These are phyloP conservation scores for Protobothrops mucrosquamatus DNA, from an alignment of 2,113 vertebrate species.

Conservation along the genomic window DNA sequence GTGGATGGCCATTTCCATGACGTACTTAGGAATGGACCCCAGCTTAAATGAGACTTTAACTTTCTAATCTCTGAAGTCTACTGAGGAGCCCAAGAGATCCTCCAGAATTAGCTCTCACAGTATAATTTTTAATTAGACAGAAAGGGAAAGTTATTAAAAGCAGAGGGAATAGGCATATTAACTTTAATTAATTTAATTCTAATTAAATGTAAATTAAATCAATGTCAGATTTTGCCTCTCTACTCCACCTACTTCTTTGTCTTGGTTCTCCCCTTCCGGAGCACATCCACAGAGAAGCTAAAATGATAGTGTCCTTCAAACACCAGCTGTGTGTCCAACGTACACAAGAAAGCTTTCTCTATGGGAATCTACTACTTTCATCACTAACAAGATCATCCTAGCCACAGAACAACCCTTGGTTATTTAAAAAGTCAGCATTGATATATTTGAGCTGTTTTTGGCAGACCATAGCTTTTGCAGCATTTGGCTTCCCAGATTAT, in stretches of 20 bases:
- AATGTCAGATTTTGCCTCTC: background rate
- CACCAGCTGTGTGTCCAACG: background rate
- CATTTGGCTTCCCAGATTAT: slow-evolving; percentile 60
- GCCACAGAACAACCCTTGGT: slow-evolving; percentile 40
- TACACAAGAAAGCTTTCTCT: background rate
- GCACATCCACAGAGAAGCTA: background rate
- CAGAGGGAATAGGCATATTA: background rate
- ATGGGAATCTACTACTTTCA: slow-evolving; percentile 35
- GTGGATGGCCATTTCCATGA: background rate
- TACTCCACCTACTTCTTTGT: background rate
- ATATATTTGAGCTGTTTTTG: slow-evolving; percentile 43
- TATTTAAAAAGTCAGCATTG: slow-evolving; percentile 54
- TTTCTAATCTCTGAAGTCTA: background rate
- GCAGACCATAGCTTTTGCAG: slow-evolving; percentile 47
- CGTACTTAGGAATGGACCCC: background rate
- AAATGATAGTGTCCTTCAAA: background rate
- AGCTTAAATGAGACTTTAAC: background rate
- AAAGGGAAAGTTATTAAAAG: background rate
- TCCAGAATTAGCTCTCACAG: background rate
- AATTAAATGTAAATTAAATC: background rate
- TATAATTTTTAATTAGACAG: background rate
- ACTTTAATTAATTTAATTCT: background rate
- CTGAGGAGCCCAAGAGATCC: background rate
- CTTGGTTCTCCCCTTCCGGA: background rate
- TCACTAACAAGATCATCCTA: slow-evolving; percentile 43